Conservation (phyloP, 2,888 invertebrate genomes). For the Meiosimyza platycephala region DNA sequence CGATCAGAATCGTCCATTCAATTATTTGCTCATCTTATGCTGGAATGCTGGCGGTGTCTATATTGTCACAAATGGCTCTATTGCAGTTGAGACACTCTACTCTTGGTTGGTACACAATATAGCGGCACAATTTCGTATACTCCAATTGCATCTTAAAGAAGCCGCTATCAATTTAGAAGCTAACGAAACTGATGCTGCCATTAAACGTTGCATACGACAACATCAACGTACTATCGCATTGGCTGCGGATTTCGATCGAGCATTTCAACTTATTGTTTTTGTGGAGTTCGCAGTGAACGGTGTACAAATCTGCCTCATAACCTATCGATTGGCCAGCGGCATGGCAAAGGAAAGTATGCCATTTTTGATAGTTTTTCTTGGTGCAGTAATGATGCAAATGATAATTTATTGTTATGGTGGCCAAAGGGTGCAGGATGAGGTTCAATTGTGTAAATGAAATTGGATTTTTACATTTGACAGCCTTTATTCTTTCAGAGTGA, state of each 20-base stretch:
- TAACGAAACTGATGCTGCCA: slow-evolving; percentile 13
- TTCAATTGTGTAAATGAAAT: background rate
- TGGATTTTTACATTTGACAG: background rate
- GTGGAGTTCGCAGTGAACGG: slow-evolving; percentile 39
- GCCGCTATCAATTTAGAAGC: background rate
- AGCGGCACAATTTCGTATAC: slow-evolving; percentile 42
- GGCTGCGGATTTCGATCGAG: slow-evolving; percentile 35
- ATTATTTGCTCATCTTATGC: slow-evolving; percentile 33
- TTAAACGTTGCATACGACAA: slow-evolving; percentile 30
- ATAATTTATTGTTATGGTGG: slow-evolving; percentile 45
- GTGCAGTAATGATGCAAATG: slow-evolving; percentile 39
- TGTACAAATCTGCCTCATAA: slow-evolving; percentile 40
- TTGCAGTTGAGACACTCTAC: slow-evolving; percentile 40
- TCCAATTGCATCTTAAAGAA: slow-evolving; percentile 36
- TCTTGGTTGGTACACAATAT: slow-evolving; percentile 44
- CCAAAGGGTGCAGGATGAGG: slow-evolving; percentile 43
- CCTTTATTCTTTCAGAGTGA: slow-evolving; percentile 30
- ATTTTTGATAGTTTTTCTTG: slow-evolving; percentile 36
- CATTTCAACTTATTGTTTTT: slow-evolving; percentile 40
- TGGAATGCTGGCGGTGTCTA: slow-evolving; percentile 34
- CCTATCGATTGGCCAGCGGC: slow-evolving; percentile 39
- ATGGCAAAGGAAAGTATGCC: slow-evolving; percentile 26
- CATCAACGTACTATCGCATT: slow-evolving; percentile 38
- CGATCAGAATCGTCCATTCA: slow-evolving; percentile 8
- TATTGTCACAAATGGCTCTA: slow-evolving; percentile 14